phyloP scores from a whole-genome alignment of 2,113 vertebrate species.

The Catharus bicknelli region DNA sequence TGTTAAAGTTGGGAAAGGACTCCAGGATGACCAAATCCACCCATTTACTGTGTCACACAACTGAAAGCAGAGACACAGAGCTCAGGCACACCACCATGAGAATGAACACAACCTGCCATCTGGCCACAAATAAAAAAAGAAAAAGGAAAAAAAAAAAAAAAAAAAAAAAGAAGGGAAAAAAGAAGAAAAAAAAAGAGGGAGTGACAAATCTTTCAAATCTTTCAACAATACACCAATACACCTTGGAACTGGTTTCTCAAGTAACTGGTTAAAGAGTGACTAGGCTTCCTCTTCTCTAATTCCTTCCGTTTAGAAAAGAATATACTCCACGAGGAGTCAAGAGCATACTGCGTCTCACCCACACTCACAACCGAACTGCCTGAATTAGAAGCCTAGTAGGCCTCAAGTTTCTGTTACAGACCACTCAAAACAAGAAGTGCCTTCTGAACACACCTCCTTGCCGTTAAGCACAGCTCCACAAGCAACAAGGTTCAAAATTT shows the following conservation, averaged over 20 bases:
- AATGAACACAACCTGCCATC: background rate
- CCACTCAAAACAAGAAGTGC: background rate
- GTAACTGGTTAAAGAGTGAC: background rate
- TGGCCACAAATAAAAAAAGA: background rate
- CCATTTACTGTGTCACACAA: background rate
- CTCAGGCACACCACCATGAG: background rate
- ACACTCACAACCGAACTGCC: background rate
- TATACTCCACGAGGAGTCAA: background rate
- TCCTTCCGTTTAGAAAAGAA: background rate
- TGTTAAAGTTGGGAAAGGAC: background rate
- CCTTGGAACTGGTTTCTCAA: background rate
- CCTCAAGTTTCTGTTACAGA: background rate
- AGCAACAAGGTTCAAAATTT: background rate
- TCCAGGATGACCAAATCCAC: background rate
- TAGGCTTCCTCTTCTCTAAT: background rate
- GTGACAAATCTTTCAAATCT: background rate
- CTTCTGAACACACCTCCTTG: background rate
- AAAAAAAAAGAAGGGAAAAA: no score
- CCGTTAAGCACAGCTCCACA: background rate
- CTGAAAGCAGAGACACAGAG: background rate
- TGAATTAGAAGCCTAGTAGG: background rate
- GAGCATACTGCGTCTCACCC: background rate
- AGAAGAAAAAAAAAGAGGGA: no score
- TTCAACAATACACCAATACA: background rate
- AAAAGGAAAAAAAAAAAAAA: no score